A percentile compares a stretch with the other conserved stretches of the same genome.
Evolutionary conservation across 2,113 vertebrate species (phyloP).

Genomic region (Oxyruncus cristatus): DNA sequence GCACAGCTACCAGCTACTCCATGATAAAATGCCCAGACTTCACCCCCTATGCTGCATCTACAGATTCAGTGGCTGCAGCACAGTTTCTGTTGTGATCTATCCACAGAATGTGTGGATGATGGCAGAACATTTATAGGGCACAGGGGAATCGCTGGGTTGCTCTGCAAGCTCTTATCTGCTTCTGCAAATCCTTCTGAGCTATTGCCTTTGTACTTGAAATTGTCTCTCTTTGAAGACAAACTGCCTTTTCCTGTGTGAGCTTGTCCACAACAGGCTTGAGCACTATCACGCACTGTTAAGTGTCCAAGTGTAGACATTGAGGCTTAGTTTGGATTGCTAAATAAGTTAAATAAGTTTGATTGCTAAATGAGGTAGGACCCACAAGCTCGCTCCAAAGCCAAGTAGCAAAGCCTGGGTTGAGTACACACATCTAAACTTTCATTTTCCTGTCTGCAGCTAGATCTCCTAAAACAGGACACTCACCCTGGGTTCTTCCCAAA

Average conservation of each 20-base stretch:
- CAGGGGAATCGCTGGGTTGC: not conserved
- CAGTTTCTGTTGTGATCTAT: not conserved
- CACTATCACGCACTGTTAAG: not conserved
- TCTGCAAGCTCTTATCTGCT: not conserved
- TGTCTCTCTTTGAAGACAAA: not conserved
- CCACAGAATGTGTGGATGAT: not conserved
- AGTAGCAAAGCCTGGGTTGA: not conserved
- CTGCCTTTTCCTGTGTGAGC: not conserved
- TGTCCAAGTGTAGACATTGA: not conserved
- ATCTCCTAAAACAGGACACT: not conserved
- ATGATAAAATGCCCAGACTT: not conserved
- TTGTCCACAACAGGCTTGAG: not conserved
- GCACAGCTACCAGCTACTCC: not conserved
- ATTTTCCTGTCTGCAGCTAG: not conserved
- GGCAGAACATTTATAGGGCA: not conserved
- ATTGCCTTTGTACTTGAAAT: not conserved
- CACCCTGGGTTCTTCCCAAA: not conserved
- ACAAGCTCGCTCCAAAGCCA: not conserved
- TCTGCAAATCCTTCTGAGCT: not conserved
- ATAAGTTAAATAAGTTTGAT: not conserved
- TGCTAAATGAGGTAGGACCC: not conserved
- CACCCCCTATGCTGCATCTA: not conserved
- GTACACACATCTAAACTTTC: not conserved
- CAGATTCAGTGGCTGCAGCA: not conserved
- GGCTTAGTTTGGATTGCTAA: not conserved